phyloP scores from a whole-genome alignment of 2,113 vertebrate species.

The Scopus umbretta region DNA sequence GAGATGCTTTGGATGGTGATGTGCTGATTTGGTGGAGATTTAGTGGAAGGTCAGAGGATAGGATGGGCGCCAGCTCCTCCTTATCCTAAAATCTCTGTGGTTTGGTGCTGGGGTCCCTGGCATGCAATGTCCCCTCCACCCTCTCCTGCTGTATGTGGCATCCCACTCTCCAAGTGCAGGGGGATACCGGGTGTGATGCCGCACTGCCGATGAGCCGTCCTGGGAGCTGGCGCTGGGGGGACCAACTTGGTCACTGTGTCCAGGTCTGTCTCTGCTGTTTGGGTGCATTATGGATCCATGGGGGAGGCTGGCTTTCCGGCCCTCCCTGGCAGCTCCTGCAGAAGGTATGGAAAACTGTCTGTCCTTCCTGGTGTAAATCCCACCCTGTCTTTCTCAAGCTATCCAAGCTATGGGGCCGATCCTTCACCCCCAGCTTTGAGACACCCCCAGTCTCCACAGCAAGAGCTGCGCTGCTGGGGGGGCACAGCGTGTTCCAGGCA shows the following conservation, averaged over 20 bases:
- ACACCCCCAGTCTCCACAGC: neutral
- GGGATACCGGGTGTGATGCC: neutral
- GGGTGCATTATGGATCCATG: neutral
- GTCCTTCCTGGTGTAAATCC: neutral
- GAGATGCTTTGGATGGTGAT: neutral
- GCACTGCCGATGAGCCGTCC: neutral
- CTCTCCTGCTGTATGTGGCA: neutral
- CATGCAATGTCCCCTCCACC: neutral
- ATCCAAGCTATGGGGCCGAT: neutral
- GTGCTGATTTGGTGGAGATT: neutral
- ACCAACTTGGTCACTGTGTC: neutral
- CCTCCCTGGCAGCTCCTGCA: neutral
- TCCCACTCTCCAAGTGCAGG: neutral
- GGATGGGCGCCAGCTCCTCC: neutral
- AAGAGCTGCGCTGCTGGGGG: neutral
- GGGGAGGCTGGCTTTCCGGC: neutral
- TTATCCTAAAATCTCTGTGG: neutral
- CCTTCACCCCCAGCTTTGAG: neutral
- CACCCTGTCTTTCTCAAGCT: neutral
- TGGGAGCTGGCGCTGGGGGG: neutral
- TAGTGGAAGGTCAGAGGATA: neutral
- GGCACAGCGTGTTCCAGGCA: accelerated
- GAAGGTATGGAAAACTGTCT: neutral
- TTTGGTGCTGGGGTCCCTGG: neutral
- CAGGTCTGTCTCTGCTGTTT: neutral